phyloP scores from a whole-genome alignment of 1,140 invertebrate species.

The Papilio dardanus region DNA sequence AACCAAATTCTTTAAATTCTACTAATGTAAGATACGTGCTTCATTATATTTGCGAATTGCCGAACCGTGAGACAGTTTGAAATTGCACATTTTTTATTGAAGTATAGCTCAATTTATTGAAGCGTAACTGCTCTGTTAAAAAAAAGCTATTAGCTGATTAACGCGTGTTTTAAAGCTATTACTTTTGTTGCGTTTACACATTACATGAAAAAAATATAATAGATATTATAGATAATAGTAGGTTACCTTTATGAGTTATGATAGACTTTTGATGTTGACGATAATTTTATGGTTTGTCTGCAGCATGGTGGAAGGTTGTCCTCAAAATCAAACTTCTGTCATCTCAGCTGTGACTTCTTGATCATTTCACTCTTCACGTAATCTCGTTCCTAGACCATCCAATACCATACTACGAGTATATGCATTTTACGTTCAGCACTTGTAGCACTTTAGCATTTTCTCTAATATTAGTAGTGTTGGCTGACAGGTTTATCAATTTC shows the following conservation, averaged over 20 bases:
- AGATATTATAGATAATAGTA: background rate
- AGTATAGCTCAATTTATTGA: constrained; percentile 28
- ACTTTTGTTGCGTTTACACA: constrained; percentile 16
- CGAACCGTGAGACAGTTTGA: constrained; percentile 17
- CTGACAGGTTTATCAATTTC: background rate
- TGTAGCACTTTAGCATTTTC: too few species aligned
- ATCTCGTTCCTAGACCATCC: too few species aligned
- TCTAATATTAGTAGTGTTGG: too few species aligned
- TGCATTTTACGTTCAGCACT: too few species aligned
- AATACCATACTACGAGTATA: too few species aligned
- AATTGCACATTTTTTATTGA: constrained; percentile 14
- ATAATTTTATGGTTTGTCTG: too few species aligned
- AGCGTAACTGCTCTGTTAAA: background rate
- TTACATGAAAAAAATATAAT: background rate
- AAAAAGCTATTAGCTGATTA: constrained; percentile 7
- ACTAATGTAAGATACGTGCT: constrained; percentile 29
- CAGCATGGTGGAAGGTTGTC: too few species aligned
- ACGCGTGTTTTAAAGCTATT: constrained; percentile 17
- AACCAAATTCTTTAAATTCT: background rate
- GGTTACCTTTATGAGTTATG: background rate
- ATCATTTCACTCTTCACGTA: too few species aligned
- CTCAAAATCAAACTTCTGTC: too few species aligned
- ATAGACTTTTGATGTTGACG: background rate
- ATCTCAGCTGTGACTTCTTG: too few species aligned
- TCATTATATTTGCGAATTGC: constrained; percentile 33